phyloP scores from a whole-genome alignment of 2,888 invertebrate genomes.

The Macropis europaea region DNA sequence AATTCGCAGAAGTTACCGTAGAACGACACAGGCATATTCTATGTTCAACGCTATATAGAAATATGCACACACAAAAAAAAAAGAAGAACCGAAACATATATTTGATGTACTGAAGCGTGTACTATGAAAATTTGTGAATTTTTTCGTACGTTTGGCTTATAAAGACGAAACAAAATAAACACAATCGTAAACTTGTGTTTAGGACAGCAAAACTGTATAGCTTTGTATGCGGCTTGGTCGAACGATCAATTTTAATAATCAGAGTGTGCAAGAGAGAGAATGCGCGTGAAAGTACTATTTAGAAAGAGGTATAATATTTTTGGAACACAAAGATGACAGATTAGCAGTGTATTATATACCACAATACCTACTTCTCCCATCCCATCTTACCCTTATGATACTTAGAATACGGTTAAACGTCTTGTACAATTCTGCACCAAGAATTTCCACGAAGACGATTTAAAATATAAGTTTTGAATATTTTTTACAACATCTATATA shows the following conservation, averaged over 20 bases:
- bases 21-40: background rate
- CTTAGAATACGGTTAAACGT: slow-evolving; percentile 73
- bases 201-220: slow-evolving; percentile 43
- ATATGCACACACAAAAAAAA: background rate
- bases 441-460: slow-evolving; percentile 74
- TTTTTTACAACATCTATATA: slow-evolving; percentile 74
- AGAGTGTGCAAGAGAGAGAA: slow-evolving; percentile 39
- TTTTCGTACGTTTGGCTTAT: slow-evolving; percentile 4
- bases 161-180: slow-evolving; percentile 1
- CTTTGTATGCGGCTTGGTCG: slow-evolving; percentile 49
- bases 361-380: slow-evolving; percentile 58
- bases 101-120: slow-evolving; percentile 7
- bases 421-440: slow-evolving; percentile 76
- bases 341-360: slow-evolving; percentile 61
- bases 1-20: slow-evolving; percentile 6
- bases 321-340: slow-evolving; percentile 62
- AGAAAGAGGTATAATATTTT: slow-evolving; percentile 68
- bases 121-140: too few relatives aligned
- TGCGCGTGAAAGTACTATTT: slow-evolving; percentile 51
- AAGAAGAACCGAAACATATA: slow-evolving; percentile 4
- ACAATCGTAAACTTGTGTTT: slow-evolving; percentile 39
- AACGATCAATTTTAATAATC: slow-evolving; percentile 44
- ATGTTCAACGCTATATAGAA: slow-evolving; percentile 13
- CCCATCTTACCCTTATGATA: slow-evolving; percentile 70
- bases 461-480: slow-evolving; percentile 80